Base-by-base conservation (phyloP, 2,888 invertebrate genomes). In the Pediacus dermestoides region DNA sequence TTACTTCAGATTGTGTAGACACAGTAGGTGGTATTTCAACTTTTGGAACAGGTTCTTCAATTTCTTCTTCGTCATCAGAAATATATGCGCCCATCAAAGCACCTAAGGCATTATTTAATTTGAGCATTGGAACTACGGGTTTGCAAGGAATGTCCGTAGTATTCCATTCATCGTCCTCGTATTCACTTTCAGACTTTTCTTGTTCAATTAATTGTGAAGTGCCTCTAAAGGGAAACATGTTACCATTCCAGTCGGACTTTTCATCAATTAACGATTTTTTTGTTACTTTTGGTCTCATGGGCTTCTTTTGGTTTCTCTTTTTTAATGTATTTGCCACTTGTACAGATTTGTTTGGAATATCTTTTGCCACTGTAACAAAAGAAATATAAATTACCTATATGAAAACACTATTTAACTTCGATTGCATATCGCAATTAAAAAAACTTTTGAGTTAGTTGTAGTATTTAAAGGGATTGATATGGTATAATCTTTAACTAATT, bases 71-170 rank as follows among this genome's bases (percentile, higher is more conserved):
- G 30, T 75, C 75, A 58, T 75, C 76, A 40, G 77, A 75, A 39
- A 73, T 72, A 68, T 80, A 81, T 37, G 76, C 73, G 52, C 72
- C 72, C 54, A 80, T 76, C 13, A 81, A 65, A 36, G 72, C 71
- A 27, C 74, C 73, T 43, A 81, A 61, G 8, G 78, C 77, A 50
- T 72, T 74, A 61, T 76, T 78, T 4, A 77, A 40, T 32, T 53
- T 47, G 4, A 60, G 45, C 22, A 46, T 31, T 38, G 21, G 31
- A 31, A 34, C 38, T 4, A 16, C 18, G 1, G 30, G 13, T 12
- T 25, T 36, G 11, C n/a, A 16, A 8, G 31, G 8, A n/a, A n/a
- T n/a, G n/a, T n/a, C n/a, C 7, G 30, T 16, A 1, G 32, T 16
- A 6, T 36, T 30, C 66, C 67, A 66, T 50, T 71, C 70, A 4